Evolutionary conservation across 2,113 vertebrate genomes (phyloP).

Genomic region (Coturnix japonica): DNA sequence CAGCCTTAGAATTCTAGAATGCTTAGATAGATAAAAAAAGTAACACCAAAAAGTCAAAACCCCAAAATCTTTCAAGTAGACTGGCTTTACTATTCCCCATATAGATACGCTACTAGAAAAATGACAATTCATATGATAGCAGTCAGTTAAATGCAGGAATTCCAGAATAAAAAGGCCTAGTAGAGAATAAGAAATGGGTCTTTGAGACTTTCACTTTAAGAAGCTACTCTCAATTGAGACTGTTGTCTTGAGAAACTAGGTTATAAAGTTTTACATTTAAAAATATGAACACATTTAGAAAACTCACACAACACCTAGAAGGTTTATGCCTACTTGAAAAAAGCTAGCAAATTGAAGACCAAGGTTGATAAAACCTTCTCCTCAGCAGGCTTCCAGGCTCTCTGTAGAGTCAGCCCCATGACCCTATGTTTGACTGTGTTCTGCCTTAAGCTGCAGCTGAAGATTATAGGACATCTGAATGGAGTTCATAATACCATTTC

Average conservation of each 20-base stretch:
- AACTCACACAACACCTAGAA: not conserved
- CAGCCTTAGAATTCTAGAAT: not conserved
- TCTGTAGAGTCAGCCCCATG: not conserved
- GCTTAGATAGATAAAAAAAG: not conserved
- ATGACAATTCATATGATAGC: not conserved
- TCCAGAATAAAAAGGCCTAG: not conserved
- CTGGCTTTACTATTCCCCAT: not conserved
- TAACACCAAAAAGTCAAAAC: not conserved
- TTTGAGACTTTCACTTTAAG: not conserved
- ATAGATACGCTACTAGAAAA: not conserved
- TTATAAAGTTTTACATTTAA: not conserved
- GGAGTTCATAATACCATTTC: not conserved
- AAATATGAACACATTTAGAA: not conserved
- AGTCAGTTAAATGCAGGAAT: not conserved
- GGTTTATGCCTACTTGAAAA: not conserved
- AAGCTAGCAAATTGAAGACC: not conserved
- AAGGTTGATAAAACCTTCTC: not conserved
- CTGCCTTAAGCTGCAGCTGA: not conserved
- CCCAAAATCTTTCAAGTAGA: not conserved
- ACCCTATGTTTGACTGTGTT: not conserved
- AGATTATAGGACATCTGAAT: fast-evolving
- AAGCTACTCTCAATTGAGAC: not conserved
- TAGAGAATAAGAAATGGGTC: not conserved
- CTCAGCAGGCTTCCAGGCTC: not conserved
- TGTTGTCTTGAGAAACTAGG: not conserved